Base-by-base conservation (phyloP, 2,888 invertebrate species). In the Lacanobia oleracea region DNA sequence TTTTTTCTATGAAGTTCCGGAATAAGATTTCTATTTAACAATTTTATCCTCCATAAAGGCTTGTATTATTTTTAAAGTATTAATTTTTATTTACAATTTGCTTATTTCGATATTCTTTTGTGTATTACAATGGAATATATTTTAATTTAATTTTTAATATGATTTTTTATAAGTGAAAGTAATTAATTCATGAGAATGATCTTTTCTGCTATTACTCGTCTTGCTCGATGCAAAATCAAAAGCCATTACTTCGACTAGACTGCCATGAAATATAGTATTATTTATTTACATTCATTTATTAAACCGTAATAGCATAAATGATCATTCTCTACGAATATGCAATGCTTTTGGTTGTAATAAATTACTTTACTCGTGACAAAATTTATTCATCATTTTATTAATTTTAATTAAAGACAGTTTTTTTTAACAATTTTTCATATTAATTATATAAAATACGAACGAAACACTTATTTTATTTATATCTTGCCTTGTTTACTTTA, bases 1-100 rank as follows among this genome's bases (percentile, higher is more conserved):
- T 86, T 90, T 91, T 72, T 89, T 92, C 90, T 91, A 93, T 92
- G 85, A 92, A 90, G 91, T 93, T 94, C 88, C 90, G 92, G 88
- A 91, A 84, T 93, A 93, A 93, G 93, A 94, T 89, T 91, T 93
- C 88, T 94, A 92, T 94, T 91, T 93, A 93, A 93, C 91, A 91
- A 86, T 88, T 91, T 90, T 92, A 91, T 91, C 89, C 87, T 86
- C 87, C 88, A 86, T 87, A 90, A 91, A 91, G 91, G 92, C 93
- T 94, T 94, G 93, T 94, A 94, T 95, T 94, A 94, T 91, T 92
- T 81, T 92, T 87, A 91, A 92, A 95, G 94, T 95, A 95, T 95
- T 95, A 93, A 94, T 93, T 88, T 89, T 91, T 89, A 89, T 90
- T 89, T 89, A 89, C 86, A 86, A 87, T 84, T 86, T 89, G 88